phyloP scores from a whole-genome alignment of 2,797 vertebrate genomes.

The Danio albolineatus region DNA sequence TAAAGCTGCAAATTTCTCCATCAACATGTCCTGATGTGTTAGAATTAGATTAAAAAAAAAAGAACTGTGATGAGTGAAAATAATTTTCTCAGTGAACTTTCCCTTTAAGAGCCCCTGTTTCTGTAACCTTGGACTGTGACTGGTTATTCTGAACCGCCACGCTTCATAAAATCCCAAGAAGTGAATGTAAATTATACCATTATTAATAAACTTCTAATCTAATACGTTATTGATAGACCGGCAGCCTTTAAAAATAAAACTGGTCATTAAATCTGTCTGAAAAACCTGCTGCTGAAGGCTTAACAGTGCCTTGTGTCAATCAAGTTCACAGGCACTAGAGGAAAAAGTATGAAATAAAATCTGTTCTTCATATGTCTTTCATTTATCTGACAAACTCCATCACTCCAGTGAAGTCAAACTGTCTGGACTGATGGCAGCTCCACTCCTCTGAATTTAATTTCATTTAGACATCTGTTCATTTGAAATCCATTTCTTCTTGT shows the following conservation, averaged over 20 bases:
- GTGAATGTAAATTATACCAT: not conserved
- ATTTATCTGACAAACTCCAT: constrained; percentile 81
- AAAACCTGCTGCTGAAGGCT: constrained; percentile 22
- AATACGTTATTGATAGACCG: not conserved
- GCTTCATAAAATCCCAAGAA: not conserved
- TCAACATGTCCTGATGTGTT: too few species aligned
- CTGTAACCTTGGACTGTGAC: not conserved
- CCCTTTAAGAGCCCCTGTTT: not conserved
- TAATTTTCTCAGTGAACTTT: too few species aligned
- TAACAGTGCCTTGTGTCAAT: constrained; percentile 28
- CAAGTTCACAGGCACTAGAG: constrained; percentile 12
- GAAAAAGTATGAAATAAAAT: constrained; percentile 65
- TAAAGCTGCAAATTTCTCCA: too few species aligned
- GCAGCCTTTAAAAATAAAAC: constrained; percentile 29
- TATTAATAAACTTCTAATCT: not conserved
- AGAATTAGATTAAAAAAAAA: too few species aligned
- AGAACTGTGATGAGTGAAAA: too few species aligned
- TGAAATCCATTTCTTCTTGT: constrained; percentile 54
- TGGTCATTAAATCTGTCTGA: constrained; percentile 36
- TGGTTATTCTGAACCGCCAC: not conserved
- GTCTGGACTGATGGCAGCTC: constrained; percentile 73
- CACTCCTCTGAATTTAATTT: constrained; percentile 77
- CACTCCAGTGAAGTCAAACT: constrained; percentile 78
- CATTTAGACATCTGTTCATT: constrained; percentile 83
- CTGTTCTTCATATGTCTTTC: constrained; percentile 74